Base-by-base conservation (phyloP, 2,797 vertebrate genomes). In the Tamandua tetradactyla region DNA sequence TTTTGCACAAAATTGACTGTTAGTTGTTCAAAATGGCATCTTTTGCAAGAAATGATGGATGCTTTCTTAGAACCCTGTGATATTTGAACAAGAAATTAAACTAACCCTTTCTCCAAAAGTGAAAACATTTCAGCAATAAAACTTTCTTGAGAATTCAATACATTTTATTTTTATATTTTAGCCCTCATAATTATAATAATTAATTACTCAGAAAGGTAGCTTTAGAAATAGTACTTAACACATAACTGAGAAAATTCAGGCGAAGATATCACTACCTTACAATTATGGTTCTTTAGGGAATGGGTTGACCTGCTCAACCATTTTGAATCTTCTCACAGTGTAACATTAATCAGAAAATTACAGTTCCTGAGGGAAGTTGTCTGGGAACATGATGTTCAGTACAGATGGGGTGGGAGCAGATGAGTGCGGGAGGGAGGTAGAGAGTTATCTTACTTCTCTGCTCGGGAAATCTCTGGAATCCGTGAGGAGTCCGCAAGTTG, bases 321-420 rank as follows among this genome's bases (percentile, higher is more conserved):
- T 74, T 83, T 81, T 93, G 94, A 88, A 76, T 93, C 90, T 90
- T 72, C 78, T 95, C 69, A 82, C 82, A 74, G 82, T 30, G 12
- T 91, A 62, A 42, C 83, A 92, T 94, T 84, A 89, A 94, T 95
- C 90, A 94, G 94, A 76, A 93, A 90, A 92, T 94, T 91, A 93
- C 75, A 87, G 82, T 68, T 96, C 86, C 92, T 71, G 32, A 32
- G 75, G 92, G 94, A 93, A 92, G 69, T 59, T 81, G 42, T 87
- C 91, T 94, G 93, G 89, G 90, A 95, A 92, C 86, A 78, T 1
- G 79, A 62, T 83, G 86, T 83, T 95, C 61, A 0, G 85, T 83
- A 74, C 85, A 88, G 92, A 88, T 72, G 74, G 74, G 52, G 47
- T 81, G 80, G 91, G 95, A 92, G 85, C 61, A 2, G 32, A 22